These are phyloP conservation scores for Matsumyia berberina DNA, from an alignment of 2,888 invertebrate species.

Conservation along the genomic window DNA sequence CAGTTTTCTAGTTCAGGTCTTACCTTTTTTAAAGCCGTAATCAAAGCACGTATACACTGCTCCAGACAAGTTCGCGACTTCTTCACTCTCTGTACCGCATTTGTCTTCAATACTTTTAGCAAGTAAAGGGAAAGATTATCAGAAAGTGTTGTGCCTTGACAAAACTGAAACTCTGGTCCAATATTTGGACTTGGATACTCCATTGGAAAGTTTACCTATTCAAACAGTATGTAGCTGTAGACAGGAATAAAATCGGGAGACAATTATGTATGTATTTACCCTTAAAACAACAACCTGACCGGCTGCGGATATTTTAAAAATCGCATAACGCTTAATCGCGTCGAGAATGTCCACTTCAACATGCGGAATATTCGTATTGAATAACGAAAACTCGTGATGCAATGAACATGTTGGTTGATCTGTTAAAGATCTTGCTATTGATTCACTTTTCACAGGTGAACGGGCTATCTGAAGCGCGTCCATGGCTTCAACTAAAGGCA, in stretches of 20 bases:
- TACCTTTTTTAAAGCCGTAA: constrained; percentile 86
- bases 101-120: constrained; percentile 91
- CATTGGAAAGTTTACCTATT: constrained; percentile 89
- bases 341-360: constrained; percentile 87
- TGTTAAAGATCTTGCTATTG: constrained; percentile 81
- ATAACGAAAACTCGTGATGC: constrained; percentile 90
- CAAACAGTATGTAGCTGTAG: constrained; percentile 77
- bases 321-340: constrained; percentile 85
- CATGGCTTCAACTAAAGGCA: constrained; percentile 78
- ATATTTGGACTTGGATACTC: constrained; percentile 90
- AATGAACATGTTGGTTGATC: constrained; percentile 85
- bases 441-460: constrained; percentile 83
- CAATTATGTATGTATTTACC: constrained; percentile 78
- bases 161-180: constrained; percentile 88
- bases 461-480: constrained; percentile 82
- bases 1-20: neutral
- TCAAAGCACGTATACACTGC: constrained; percentile 91
- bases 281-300: constrained; percentile 85
- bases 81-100: constrained; percentile 92
- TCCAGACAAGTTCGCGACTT: constrained; percentile 94
- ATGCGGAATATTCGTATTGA: constrained; percentile 91
- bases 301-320: constrained; percentile 82
- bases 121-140: constrained; percentile 89
- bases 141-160: constrained; percentile 88
- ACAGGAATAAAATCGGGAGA: neutral